phyloP scores from a whole-genome alignment of 2,888 invertebrate species.

The Xylophagus ater region DNA sequence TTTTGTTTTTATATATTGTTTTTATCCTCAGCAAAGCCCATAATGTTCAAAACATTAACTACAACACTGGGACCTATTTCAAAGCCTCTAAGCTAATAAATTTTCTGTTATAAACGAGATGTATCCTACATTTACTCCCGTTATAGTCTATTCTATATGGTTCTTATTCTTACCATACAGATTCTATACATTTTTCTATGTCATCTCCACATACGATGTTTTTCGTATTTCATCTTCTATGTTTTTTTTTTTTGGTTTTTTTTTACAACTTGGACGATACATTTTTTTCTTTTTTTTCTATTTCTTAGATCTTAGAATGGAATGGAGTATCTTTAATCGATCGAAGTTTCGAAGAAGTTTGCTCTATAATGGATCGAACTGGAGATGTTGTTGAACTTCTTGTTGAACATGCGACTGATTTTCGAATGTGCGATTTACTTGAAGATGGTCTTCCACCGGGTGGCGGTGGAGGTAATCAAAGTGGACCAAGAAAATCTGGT shows the following conservation, averaged over 20 bases:
- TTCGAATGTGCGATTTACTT: constrained; percentile 55
- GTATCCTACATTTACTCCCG: too few relatives aligned
- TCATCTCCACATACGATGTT: too few relatives aligned
- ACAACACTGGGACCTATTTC: too few relatives aligned
- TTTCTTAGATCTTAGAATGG: constrained; percentile 73
- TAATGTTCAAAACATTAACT: too few relatives aligned
- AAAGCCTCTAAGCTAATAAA: too few relatives aligned
- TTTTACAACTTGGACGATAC: neutral
- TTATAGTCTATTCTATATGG: too few relatives aligned
- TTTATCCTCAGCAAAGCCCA: too few relatives aligned
- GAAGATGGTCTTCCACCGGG: constrained; percentile 55
- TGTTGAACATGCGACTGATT: constrained; percentile 71
- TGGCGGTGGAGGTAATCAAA: constrained; percentile 30
- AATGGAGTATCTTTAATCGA: constrained; percentile 79
- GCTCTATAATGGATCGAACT: constrained; percentile 77
- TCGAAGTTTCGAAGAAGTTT: constrained; percentile 87
- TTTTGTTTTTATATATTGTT: too few relatives aligned
- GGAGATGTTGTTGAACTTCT: constrained; percentile 78
- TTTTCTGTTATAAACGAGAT: too few relatives aligned
- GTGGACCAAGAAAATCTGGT: constrained; percentile 37
- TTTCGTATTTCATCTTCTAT: too few relatives aligned
- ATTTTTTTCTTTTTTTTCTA: neutral
- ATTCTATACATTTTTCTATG: too few relatives aligned
- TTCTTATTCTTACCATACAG: too few relatives aligned
- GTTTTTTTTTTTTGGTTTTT: constrained; percentile 1